A percentile compares a stretch with the other conserved stretches of the same genome.
phyloP scores from a whole-genome alignment of 53 echinoderm and acorn worm genomes.

The Holothuria leucospilota region DNA sequence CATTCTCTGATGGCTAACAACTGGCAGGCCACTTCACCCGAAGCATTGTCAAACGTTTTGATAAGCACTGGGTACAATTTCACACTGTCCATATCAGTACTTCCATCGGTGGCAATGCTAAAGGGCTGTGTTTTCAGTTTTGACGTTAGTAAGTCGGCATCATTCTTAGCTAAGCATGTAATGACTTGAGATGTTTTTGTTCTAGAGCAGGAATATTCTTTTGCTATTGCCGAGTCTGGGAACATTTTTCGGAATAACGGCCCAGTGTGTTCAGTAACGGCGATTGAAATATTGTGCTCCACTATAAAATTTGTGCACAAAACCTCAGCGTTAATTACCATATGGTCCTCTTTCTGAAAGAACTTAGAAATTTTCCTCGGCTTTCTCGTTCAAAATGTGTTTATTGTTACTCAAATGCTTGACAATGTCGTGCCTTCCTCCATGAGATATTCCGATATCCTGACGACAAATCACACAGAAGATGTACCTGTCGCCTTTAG shows the following conservation, averaged over 20 bases:
- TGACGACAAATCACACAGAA: background rate
- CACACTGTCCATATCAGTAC: constrained; percentile 25
- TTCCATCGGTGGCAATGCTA: constrained; percentile 13
- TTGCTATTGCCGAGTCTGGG: background rate
- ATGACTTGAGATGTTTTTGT: constrained; percentile 39
- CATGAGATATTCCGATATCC: background rate
- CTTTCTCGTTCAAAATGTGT: too few species aligned
- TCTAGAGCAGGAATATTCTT: background rate
- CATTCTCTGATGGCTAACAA: constrained; percentile 53
- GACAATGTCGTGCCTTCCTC: background rate
- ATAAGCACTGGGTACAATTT: constrained; percentile 20
- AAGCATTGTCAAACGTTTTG: constrained; percentile 46
- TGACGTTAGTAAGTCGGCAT: background rate
- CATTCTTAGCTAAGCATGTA: background rate
- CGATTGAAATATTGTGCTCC: constrained; percentile 30
- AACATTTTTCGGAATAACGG: constrained; percentile 19
- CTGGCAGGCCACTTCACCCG: constrained; percentile 29
- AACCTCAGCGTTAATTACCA: constrained; percentile 15
- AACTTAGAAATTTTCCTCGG: constrained; percentile 29
- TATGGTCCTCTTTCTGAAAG: constrained; percentile 27
- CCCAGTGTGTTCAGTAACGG: background rate
- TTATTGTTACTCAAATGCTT: too few species aligned
- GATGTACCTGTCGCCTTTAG: too few species aligned
- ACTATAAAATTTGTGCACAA: constrained; percentile 29
- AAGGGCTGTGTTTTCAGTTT: background rate